Evolutionary conservation across 1,140 invertebrate species (phyloP), one percentile per base, ranked within the genome.

Genomic region (Halictus rubicundus): DNA sequence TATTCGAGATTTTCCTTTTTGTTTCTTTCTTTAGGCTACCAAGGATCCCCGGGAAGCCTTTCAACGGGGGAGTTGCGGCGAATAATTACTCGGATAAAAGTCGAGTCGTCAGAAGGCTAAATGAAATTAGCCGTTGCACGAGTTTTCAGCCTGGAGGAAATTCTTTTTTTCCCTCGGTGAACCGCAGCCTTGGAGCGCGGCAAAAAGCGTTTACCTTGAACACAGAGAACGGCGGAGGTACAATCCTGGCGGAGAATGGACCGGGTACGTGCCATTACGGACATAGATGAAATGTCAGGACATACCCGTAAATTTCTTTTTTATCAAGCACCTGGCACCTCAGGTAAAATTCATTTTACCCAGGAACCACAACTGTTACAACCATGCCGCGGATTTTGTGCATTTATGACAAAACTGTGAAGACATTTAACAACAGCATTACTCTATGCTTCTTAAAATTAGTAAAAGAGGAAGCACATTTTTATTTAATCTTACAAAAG

Each of bases 121-220:
- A 69, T 69, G 37, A 69, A 69, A 69, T 69, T 69, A 69, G 49
- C 49, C 27, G 68, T 69, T 69, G 49, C 68, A 27, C 68, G 68
- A 57, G 68, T 69, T 69, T 54, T 10, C 68, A 57, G 21, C 49
- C 27, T 8, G 68, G 27, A 57, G 68, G 68, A 69, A 37, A 69
- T 69, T 69, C 54, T 57, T 69, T 69, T 54, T 57, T 57, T 57
- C 49, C 49, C 49, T 52, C 49, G 49, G 68, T 37, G 27, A 61
- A 61, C 54, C 70, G 70, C 70, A 49, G 37, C n/a, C 32, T 46
- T 25, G 25, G 21, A 61, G 46, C 54, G 52, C 14, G 27, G 32
- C 39, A 61, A 71, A 27, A 60, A 71, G 9, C 59, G 59, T 59
- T 60, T 60, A 42, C 37, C 54, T n/a, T n/a, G 59, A 72, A 60